Conservation (phyloP, 2,888 invertebrate species). For the Oligia strigilis region DNA sequence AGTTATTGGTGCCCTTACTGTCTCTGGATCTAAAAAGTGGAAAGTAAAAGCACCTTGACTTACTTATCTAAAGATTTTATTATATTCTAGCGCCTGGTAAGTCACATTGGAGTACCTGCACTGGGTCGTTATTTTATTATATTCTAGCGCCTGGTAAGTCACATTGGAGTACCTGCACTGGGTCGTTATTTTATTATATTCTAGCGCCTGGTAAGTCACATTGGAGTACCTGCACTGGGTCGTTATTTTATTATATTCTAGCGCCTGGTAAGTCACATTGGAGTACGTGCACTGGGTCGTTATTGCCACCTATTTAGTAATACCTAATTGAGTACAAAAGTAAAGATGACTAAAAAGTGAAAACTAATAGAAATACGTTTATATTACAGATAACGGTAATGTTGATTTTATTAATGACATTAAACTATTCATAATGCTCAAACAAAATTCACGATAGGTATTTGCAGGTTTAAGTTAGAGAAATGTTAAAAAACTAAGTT, state of each 20-base stretch:
- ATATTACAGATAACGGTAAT: conserved; percentile 19
- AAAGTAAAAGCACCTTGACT: background rate
- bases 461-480: background rate
- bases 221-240: no score
- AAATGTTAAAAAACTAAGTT: background rate
- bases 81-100: conserved; percentile 57
- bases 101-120: background rate
- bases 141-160: no score
- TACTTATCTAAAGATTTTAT: background rate
- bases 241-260: conserved; percentile 23
- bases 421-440: background rate
- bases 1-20: no score
- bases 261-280: conserved; percentile 54
- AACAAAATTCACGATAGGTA: background rate
- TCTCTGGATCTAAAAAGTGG: no score
- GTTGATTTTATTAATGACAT: background rate
- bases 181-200: conserved; percentile 2
- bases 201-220: conserved; percentile 57
- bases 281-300: no score
- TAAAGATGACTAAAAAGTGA: background rate
- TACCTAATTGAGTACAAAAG: background rate
- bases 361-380: background rate
- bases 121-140: no score
- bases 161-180: no score
- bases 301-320: background rate